Percentiles rank a stretch among this genome's conserved stretches.
phyloP scores from a whole-genome alignment of 1,140 invertebrate species.

The Scaptomyza pallida region DNA sequence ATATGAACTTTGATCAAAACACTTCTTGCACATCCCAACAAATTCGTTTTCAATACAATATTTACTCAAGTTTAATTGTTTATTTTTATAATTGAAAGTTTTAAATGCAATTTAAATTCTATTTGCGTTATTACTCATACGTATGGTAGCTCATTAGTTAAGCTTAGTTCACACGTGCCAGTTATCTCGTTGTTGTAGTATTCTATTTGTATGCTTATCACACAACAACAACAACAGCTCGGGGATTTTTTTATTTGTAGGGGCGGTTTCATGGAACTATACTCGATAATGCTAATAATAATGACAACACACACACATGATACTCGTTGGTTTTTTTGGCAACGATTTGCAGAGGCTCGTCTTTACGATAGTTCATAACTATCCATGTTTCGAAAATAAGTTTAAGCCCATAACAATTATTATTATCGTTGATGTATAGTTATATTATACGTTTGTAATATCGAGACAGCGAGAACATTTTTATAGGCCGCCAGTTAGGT shows the following conservation, averaged over 20 bases:
- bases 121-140: background rate
- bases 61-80: too few species aligned
- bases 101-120: background rate
- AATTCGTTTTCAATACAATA: too few species aligned
- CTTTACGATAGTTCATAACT: too few species aligned
- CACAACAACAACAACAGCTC: background rate
- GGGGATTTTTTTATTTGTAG: background rate
- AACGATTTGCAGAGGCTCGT: conserved; percentile 33
- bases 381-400: too few species aligned
- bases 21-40: too few species aligned
- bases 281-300: background rate
- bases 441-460: conserved; percentile 11
- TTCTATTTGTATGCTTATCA: conserved; percentile 12
- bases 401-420: conserved; percentile 69
- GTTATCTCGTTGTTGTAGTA: conserved; percentile 3
- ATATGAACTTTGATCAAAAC: too few species aligned
- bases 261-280: background rate
- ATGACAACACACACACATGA: background rate
- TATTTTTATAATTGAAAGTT: background rate
- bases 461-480: conserved; percentile 39
- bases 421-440: conserved; percentile 44
- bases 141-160: background rate
- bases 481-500: conserved; percentile 26
- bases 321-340: background rate
- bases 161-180: conserved; percentile 20